Conservation (phyloP, 2,797 vertebrate species). For the Morus bassanus region DNA sequence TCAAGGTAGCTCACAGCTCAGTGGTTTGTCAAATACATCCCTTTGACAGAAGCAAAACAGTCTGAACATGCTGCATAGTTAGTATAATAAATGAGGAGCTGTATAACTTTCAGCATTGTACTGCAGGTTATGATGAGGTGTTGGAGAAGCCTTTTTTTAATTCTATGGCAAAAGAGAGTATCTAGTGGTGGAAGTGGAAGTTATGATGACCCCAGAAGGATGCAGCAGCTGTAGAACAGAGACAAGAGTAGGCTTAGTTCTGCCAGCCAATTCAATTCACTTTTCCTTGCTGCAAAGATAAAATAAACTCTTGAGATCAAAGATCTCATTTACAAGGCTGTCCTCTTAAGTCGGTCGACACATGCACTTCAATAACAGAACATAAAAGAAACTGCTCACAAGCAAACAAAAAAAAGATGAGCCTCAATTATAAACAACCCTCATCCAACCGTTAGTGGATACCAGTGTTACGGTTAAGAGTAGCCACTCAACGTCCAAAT, state of each 20-base stretch:
- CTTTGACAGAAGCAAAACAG: background rate
- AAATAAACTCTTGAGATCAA: conserved; percentile 69
- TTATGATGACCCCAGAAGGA: background rate
- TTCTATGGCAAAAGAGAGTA: background rate
- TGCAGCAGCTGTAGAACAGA: conserved; percentile 55
- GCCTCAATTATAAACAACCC: conserved; percentile 12
- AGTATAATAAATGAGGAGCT: background rate
- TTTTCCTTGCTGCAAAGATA: conserved; percentile 58
- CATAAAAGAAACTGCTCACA: conserved; percentile 43
- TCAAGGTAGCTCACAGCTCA: background rate
- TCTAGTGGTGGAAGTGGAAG: background rate
- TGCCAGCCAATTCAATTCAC: conserved; percentile 47
- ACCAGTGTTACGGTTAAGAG: background rate
- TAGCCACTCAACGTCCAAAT: background rate
- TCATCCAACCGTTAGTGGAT: background rate
- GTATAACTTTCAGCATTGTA: background rate
- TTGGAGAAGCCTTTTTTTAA: background rate
- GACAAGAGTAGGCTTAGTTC: conserved; percentile 40
- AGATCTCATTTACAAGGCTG: conserved; percentile 57
- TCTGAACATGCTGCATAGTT: background rate
- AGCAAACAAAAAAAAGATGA: conserved; percentile 32
- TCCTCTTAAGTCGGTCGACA: conserved; percentile 53
- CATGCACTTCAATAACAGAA: conserved; percentile 37
- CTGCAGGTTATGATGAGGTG: background rate
- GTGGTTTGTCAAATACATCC: background rate